phyloP scores from a whole-genome alignment of 2,113 vertebrate genomes.

The Chaetura pelagica region DNA sequence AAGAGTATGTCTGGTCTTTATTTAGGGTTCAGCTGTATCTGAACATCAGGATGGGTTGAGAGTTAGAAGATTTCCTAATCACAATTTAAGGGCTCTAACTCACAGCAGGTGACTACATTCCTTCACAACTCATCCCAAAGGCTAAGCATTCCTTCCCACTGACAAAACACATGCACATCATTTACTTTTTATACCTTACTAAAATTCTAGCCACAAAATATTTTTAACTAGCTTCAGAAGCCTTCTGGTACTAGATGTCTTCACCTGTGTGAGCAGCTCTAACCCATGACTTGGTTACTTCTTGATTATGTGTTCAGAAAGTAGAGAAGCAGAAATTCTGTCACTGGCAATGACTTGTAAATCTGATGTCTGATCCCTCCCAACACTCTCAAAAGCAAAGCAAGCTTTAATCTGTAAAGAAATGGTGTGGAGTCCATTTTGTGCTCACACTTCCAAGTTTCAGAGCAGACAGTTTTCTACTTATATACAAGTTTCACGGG shows the following conservation, averaged over 20 bases:
- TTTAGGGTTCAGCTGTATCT: slow-evolving; percentile 16
- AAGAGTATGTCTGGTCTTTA: slow-evolving; percentile 12
- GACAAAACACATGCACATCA: neutral
- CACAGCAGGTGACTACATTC: neutral
- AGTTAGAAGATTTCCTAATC: neutral
- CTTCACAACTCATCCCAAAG: neutral
- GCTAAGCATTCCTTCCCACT: neutral
- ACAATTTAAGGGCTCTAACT: neutral
- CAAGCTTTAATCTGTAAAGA: neutral
- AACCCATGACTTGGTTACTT: neutral
- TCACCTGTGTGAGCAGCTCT: neutral
- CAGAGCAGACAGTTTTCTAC: neutral
- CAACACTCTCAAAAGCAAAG: neutral
- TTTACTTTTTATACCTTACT: neutral
- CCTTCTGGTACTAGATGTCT: neutral
- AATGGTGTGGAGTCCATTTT: neutral
- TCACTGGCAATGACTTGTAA: neutral
- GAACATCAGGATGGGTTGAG: neutral
- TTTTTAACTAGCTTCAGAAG: neutral
- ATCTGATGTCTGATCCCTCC: neutral
- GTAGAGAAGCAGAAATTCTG: neutral
- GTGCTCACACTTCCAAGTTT: neutral
- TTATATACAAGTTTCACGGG: neutral
- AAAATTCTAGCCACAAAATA: neutral
- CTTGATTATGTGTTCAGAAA: neutral